Conservation (phyloP, 2,113 vertebrate species). For the Cynoglossus semilaevis region DNA sequence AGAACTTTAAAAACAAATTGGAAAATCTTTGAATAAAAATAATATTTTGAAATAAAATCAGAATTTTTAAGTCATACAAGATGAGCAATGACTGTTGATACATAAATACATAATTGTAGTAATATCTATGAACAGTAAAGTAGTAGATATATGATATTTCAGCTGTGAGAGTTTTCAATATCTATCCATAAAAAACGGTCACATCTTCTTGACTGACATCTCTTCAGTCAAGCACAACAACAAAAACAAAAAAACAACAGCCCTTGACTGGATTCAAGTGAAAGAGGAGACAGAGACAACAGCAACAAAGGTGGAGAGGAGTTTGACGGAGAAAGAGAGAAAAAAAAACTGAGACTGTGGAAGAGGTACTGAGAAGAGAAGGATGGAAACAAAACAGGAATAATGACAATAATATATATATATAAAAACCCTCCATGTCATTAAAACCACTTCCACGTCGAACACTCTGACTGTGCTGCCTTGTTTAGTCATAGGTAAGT, state of each 20-base stretch:
- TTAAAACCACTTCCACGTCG: constrained; percentile 70
- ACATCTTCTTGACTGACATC: constrained; percentile 57
- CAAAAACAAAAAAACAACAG: constrained; percentile 31
- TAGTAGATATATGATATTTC: too few relatives aligned
- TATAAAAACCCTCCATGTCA: constrained; percentile 55
- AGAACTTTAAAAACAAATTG: too few relatives aligned
- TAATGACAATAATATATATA: constrained; percentile 1
- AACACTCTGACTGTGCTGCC: constrained; percentile 51
- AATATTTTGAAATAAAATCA: too few relatives aligned
- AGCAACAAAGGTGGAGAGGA: constrained; percentile 37
- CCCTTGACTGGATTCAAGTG: constrained; percentile 61
- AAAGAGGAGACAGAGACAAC: constrained; percentile 40
- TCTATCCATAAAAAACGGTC: constrained; percentile 16
- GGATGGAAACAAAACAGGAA: not conserved
- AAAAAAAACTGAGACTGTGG: not conserved
- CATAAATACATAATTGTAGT: too few relatives aligned
- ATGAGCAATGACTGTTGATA: too few relatives aligned
- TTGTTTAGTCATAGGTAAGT: constrained; percentile 79
- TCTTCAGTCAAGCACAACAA: constrained; percentile 59
- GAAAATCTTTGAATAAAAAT: too few relatives aligned
- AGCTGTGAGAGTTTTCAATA: too few relatives aligned
- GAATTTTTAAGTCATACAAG: too few relatives aligned
- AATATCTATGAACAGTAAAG: too few relatives aligned
- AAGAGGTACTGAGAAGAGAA: not conserved
- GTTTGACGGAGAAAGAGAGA: constrained; percentile 3